These are phyloP conservation scores for Botrylloides violaceus DNA, from an alignment of 23 tunicate species.

Conservation along the genomic window DNA sequence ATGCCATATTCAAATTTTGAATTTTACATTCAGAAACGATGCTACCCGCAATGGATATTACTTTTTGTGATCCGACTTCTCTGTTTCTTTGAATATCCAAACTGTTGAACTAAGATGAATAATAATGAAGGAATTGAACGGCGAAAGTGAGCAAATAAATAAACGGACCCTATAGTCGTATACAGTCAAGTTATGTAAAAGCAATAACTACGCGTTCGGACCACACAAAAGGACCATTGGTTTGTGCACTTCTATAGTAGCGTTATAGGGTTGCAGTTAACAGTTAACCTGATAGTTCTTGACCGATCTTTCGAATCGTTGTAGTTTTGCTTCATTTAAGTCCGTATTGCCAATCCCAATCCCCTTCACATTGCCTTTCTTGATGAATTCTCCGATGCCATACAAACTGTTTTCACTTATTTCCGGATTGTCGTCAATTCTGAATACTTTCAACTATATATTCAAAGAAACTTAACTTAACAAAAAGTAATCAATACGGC, in stretches of 20 bases:
- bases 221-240: no score
- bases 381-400: conserved; percentile 3
- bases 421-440: not conserved
- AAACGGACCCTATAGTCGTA: no score
- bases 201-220: no score
- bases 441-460: not conserved
- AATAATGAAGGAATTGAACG: no score
- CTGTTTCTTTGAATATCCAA: not conserved
- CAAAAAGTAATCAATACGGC: not conserved
- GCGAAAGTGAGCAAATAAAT: no score
- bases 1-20: not conserved
- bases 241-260: no score
- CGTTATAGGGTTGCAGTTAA: no score
- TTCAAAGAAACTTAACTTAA: not conserved
- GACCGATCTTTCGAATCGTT: conserved; percentile 7
- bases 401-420: not conserved
- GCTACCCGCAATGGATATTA: not conserved
- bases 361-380: not conserved
- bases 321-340: not conserved
- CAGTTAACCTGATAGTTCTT: not conserved
- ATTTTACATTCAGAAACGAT: not conserved
- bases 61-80: not conserved
- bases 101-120: not conserved
- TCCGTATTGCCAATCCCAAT: not conserved
- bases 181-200: no score